Evolutionary conservation across 2,113 vertebrate species (phyloP).

Genomic region (Ochotona princeps): DNA sequence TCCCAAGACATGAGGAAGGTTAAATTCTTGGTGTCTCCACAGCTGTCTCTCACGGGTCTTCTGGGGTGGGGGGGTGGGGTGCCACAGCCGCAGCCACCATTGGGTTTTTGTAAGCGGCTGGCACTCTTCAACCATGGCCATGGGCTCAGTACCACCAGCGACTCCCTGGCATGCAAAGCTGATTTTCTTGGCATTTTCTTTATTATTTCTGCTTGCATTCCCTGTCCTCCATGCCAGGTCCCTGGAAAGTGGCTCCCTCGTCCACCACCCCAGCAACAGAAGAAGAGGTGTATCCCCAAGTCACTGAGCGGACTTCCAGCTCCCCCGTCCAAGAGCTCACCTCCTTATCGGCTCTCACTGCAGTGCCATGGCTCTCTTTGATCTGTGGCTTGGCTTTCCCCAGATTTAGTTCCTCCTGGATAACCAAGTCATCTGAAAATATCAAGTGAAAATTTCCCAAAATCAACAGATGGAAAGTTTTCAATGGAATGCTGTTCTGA

Average conservation of each 20-base stretch:
- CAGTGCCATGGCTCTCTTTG: not conserved
- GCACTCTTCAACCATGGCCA: not conserved
- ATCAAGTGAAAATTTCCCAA: not conserved
- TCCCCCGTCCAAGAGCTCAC: not conserved
- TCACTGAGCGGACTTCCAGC: not conserved
- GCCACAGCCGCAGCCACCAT: accelerated
- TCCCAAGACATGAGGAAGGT: not conserved
- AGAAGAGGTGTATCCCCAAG: not conserved
- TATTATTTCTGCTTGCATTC: slow-evolving; percentile 25
- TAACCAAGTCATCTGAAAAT: not conserved
- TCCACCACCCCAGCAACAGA: not conserved
- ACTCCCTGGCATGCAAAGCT: not conserved
- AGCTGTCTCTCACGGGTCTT: not conserved
- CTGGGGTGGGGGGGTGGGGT: accelerated
- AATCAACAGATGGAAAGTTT: not conserved
- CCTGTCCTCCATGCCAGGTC: not conserved
- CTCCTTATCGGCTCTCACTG: too few relatives aligned
- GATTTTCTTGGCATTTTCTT: slow-evolving; percentile 62
- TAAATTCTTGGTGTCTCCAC: not conserved
- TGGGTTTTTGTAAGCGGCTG: not conserved
- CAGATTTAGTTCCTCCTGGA: not conserved
- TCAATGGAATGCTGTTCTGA: not conserved
- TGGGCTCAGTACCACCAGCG: not conserved
- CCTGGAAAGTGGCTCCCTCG: not conserved
- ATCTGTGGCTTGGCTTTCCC: not conserved